Evolutionary conservation across 2,888 invertebrate species (phyloP).

Genomic region (Mythimna vitellina): DNA sequence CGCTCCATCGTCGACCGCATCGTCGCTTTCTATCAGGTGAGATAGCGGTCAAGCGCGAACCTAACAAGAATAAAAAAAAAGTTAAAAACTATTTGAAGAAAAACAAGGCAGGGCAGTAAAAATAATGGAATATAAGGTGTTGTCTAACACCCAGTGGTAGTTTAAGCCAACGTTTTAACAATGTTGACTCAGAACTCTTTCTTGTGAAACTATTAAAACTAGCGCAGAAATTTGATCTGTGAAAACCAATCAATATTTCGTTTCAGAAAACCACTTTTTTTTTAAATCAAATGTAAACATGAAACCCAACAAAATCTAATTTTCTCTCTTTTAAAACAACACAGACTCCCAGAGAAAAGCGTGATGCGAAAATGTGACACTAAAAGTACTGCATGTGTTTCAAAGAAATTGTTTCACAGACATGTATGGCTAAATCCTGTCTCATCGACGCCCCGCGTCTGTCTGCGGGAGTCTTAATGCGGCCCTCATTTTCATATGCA

Average conservation of each 20-base stretch:
- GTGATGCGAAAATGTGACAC: too few species aligned
- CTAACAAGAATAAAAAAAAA: too few species aligned
- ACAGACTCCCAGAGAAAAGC: not conserved
- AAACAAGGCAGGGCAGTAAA: not conserved
- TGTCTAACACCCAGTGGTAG: not conserved
- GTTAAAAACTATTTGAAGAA: too few species aligned
- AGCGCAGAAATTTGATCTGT: too few species aligned
- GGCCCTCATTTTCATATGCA: constrained; percentile 31
- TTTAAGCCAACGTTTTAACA: not conserved
- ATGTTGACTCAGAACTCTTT: not conserved
- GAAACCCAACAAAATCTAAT: not conserved
- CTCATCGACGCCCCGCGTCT: too few species aligned
- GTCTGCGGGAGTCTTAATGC: not conserved
- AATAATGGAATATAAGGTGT: not conserved
- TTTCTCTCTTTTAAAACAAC: not conserved
- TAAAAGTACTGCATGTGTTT: not conserved
- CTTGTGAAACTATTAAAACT: not conserved
- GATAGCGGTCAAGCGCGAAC: too few species aligned
- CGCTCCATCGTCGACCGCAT: too few species aligned
- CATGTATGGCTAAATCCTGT: too few species aligned
- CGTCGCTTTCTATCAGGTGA: too few species aligned
- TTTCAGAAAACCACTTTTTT: not conserved
- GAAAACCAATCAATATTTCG: too few species aligned
- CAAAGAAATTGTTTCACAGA: not conserved
- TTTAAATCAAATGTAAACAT: not conserved